Conservation (phyloP, 2,888 invertebrate genomes). For the Hypsopygia costalis region DNA sequence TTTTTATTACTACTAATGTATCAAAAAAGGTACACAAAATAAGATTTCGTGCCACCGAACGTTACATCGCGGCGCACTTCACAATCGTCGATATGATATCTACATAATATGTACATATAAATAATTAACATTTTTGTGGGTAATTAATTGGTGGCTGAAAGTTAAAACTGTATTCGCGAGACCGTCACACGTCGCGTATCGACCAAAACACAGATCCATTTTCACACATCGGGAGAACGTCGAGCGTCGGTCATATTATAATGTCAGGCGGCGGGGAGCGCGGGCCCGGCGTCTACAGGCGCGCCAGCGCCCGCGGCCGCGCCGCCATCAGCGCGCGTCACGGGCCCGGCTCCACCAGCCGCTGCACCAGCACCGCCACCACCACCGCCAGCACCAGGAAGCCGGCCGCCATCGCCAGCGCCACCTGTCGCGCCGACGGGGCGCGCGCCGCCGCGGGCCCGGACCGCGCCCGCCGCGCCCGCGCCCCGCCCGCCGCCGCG, state of each 20-base stretch:
- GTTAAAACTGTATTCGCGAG: too few species aligned
- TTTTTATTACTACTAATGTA: conserved; percentile 4
- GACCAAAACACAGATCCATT: too few species aligned
- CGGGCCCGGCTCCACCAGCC: conserved; percentile 69
- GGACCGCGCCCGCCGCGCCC: conserved; percentile 83
- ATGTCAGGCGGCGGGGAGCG: conserved; percentile 1
- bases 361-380: conserved; percentile 82
- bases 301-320: conserved; percentile 58
- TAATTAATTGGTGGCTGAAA: background rate
- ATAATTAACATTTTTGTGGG: conserved; percentile 20
- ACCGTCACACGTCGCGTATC: too few species aligned
- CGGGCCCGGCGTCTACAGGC: conserved; percentile 33
- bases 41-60: conserved; percentile 9
- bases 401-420: conserved; percentile 80
- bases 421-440: conserved; percentile 73
- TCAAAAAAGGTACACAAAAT: conserved; percentile 19
- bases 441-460: conserved; percentile 78
- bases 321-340: conserved; percentile 68
- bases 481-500: conserved; percentile 78
- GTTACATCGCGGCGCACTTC: conserved; percentile 12
- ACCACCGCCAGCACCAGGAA: conserved; percentile 82
- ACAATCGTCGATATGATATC: conserved; percentile 21
- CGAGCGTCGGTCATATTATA: conserved; percentile 10
- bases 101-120: conserved; percentile 30
- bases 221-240: background rate